These are phyloP conservation scores for Cynocephalus volans DNA, from an alignment of 2,113 vertebrate species.

Conservation along the genomic window DNA sequence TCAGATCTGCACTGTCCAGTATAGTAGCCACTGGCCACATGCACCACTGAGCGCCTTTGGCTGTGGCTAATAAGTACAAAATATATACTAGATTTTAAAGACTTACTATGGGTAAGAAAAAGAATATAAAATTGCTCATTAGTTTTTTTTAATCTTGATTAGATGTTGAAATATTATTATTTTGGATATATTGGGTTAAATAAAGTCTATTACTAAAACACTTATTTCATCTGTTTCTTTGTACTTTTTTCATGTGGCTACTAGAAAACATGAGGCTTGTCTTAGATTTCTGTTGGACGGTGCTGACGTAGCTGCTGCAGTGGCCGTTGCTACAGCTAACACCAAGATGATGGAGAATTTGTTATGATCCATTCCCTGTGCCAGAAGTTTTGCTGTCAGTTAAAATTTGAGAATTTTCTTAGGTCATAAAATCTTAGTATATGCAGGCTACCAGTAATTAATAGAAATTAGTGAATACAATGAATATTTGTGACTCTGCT, in stretches of 20 bases:
- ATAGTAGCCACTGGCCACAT: background rate
- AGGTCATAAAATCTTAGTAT: conserved; percentile 12
- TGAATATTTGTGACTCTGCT: background rate
- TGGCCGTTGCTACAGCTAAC: no score
- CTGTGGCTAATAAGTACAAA: background rate
- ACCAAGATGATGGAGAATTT: background rate
- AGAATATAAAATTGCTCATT: background rate
- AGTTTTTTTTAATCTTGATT: background rate
- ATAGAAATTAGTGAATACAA: background rate
- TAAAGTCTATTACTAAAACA: conserved; percentile 30
- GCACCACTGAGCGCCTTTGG: background rate
- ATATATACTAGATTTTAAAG: background rate
- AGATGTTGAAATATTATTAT: background rate
- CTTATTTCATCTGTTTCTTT: conserved; percentile 14
- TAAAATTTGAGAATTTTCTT: conserved; percentile 58
- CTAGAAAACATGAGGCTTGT: background rate
- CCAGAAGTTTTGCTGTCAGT: background rate
- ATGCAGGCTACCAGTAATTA: background rate
- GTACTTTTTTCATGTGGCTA: background rate
- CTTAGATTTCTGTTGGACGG: background rate
- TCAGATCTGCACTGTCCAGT: background rate
- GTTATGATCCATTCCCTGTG: background rate
- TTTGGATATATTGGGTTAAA: conserved; percentile 15
- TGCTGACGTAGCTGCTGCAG: no score
- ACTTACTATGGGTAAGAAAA: background rate